These are phyloP conservation scores for Montipora sp. DNA, from an alignment of 64 coral and sea anemone genomes.

Conservation along the genomic window DNA sequence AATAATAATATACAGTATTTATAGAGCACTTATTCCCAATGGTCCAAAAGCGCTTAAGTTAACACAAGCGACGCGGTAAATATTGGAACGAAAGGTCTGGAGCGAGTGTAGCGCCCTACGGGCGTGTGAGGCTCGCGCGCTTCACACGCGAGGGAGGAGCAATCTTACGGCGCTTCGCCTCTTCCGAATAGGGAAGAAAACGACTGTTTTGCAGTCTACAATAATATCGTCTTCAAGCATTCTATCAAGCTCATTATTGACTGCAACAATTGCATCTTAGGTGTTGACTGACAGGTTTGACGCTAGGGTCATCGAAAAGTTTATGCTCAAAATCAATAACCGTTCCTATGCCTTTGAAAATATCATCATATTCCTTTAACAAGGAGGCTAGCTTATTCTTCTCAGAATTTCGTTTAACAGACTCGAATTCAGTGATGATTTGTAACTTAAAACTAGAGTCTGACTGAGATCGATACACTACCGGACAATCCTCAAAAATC, in stretches of 20 bases:
- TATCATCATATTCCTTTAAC: background rate
- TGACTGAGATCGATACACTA: background rate
- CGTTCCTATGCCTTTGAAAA: background rate
- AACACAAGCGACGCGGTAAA: no score
- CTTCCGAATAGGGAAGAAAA: no score
- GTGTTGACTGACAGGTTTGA: background rate
- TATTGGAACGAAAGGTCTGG: no score
- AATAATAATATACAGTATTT: no score
- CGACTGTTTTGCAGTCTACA: no score
- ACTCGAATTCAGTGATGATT: background rate
- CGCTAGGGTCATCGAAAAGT: background rate
- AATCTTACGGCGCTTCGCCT: no score
- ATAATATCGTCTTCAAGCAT: background rate
- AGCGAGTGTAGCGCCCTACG: no score
- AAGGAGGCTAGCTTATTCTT: background rate
- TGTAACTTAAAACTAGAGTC: background rate
- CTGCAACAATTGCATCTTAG: constrained; percentile 1
- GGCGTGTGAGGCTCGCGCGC: no score
- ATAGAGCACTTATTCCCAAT: no score
- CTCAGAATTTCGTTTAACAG: background rate
- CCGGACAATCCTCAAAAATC: no score
- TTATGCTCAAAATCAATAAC: constrained; percentile 8
- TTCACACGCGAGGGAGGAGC: no score
- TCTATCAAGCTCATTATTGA: background rate
- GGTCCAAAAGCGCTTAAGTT: no score